These are phyloP conservation scores for Delia radicum DNA, from an alignment of 1,140 invertebrate species.

Conservation along the genomic window DNA sequence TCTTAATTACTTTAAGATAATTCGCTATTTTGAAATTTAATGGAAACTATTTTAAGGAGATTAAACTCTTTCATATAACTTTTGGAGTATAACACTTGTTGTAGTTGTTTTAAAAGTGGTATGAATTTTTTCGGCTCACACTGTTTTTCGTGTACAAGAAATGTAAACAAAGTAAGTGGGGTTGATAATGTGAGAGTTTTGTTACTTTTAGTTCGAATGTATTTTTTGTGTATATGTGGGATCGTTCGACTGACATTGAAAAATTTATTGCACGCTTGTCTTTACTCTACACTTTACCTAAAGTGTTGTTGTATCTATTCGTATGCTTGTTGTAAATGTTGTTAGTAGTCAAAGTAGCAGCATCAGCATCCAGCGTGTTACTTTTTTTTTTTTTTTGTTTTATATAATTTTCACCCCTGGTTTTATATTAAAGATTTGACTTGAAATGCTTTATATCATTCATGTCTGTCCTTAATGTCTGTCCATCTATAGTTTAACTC, in stretches of 20 bases:
- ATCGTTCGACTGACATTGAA: background rate
- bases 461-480: background rate
- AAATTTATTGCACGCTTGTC: background rate
- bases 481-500: background rate
- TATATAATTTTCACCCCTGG: background rate
- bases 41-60: too few species aligned
- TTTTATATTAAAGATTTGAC: background rate
- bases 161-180: background rate
- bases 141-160: too few species aligned
- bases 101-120: too few species aligned
- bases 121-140: too few species aligned
- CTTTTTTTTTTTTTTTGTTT: too few species aligned
- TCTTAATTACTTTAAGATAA: too few species aligned
- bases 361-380: background rate
- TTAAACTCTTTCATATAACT: too few species aligned
- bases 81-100: too few species aligned
- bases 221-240: background rate
- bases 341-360: background rate
- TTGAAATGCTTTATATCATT: background rate
- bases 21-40: too few species aligned
- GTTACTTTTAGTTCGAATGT: background rate
- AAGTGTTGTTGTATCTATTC: background rate
- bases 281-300: background rate
- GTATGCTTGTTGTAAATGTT: too few species aligned
- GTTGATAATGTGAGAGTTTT: background rate